phyloP scores from a whole-genome alignment of 1,140 invertebrate genomes.

The Drosophila orosa region DNA sequence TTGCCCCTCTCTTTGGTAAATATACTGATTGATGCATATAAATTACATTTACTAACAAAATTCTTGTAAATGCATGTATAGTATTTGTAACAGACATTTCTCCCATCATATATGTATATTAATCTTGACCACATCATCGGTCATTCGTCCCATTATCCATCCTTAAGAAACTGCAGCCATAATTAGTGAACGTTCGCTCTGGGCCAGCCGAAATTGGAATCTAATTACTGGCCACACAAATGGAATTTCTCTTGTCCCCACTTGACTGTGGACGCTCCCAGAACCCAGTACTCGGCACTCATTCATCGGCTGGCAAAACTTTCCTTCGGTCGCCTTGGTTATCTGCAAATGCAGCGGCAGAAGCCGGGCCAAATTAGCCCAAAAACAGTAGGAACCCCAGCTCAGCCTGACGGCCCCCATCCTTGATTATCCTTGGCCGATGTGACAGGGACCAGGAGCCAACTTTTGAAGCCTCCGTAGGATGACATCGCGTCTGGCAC shows the following conservation, averaged over 20 bases:
- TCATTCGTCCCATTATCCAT: background rate
- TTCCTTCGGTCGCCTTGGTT: conserved; percentile 64
- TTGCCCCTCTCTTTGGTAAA: background rate
- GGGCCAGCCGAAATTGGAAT: conserved; percentile 54
- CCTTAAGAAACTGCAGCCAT: conserved; percentile 1
- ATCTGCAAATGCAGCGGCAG: conserved; percentile 52
- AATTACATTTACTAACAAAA: too few species aligned
- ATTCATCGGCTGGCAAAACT: conserved; percentile 36
- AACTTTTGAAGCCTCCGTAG: conserved; percentile 24
- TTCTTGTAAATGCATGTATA: background rate
- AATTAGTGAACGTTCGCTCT: conserved; percentile 18
- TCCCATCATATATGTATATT: background rate
- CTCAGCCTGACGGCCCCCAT: background rate
- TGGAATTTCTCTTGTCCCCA: conserved; percentile 37
- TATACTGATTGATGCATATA: too few species aligned
- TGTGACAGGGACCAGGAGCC: conserved; percentile 36
- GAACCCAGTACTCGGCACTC: conserved; percentile 7
- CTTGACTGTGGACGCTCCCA: background rate
- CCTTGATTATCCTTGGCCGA: conserved; percentile 4
- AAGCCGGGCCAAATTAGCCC: conserved; percentile 70
- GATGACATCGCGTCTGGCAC: conserved; percentile 47
- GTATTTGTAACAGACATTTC: background rate
- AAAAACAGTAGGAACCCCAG: conserved; percentile 36
- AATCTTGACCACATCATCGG: background rate
- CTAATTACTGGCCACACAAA: conserved; percentile 73